Evolutionary conservation across 2,797 vertebrate species (phyloP), one percentile per base, ranked within the genome.

Genomic region (Poeciliopsis paucimaculata): DNA sequence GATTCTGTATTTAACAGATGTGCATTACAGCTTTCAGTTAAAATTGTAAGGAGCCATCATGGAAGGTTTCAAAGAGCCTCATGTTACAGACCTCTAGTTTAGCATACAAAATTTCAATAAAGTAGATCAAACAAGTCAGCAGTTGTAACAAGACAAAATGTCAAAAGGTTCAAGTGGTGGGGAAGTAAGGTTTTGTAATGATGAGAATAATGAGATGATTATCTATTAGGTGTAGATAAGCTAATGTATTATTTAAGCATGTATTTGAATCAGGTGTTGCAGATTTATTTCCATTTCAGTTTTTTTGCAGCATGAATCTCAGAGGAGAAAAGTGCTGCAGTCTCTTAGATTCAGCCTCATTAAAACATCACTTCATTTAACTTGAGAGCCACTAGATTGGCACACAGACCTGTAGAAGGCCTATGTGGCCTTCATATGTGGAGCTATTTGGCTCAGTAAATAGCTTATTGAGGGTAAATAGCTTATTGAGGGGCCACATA

Each of bases 281-380:
- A 31, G 60, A 39, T 74, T 73, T 36, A 10, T 77, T 73, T 73
- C 20, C 36, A 10, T 45, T 45, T 84, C 72, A 66, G 68, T 28
- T 77, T 76, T 75, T 84, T 75, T 77, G 26, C 60, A 78, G 45
- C 36, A 5, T 73, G 43, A 57, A 79, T 64, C 75, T 86, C 78
- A 84, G 77, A 91, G 83, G 82, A 87, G 78, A 87, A 87, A 60
- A 77, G 73, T 53, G 72, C 83, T 75, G 83, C 80, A 74, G 68
- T 93, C 75, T 77, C 86, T 84, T 78, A 77, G 83, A 90, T 87
- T 72, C 71, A 70, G 75, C 72, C 85, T 92, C 90, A 89, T 92
- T 92, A 93, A 91, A 90, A 86, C 84, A 88, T 90, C 82, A 86
- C 87, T 87, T 87, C 73, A 89, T 86, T 85, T 88, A 87, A 87